These are phyloP conservation scores for Ecdyonurus torrentis DNA, from an alignment of 2,888 invertebrate genomes.

Conservation along the genomic window DNA sequence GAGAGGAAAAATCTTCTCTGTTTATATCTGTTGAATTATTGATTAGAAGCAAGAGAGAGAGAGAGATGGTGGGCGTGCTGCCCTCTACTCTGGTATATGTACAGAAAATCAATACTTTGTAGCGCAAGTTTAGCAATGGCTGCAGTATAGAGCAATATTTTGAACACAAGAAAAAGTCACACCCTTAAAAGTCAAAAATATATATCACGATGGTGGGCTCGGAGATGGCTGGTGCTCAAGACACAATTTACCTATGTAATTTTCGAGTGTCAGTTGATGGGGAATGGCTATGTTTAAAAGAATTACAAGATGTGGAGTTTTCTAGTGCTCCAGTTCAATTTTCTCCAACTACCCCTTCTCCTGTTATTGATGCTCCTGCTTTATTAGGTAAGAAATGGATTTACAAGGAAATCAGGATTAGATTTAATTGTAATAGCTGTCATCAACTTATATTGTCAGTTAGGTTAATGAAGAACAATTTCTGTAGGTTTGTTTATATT, in stretches of 20 bases:
- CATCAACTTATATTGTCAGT: too few species aligned
- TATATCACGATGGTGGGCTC: slow-evolving; percentile 18
- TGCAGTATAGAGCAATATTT: too few species aligned
- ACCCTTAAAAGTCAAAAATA: too few species aligned
- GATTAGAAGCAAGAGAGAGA: too few species aligned
- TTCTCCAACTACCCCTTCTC: slow-evolving; percentile 41
- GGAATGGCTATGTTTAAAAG: slow-evolving; percentile 90
- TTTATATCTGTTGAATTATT: not conserved
- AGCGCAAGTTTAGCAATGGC: too few species aligned
- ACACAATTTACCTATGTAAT: slow-evolving; percentile 93
- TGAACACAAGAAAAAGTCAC: too few species aligned
- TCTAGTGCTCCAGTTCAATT: slow-evolving; percentile 24
- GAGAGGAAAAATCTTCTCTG: not conserved
- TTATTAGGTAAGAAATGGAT: slow-evolving; percentile 38
- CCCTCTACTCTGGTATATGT: not conserved
- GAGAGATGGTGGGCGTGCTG: not conserved
- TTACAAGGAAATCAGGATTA: too few species aligned
- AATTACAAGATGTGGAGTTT: slow-evolving; percentile 77
- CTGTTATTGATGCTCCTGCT: slow-evolving; percentile 34
- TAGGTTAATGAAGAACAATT: too few species aligned
- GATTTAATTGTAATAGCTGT: too few species aligned
- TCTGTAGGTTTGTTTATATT: too few species aligned
- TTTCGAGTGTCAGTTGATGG: slow-evolving; percentile 95
- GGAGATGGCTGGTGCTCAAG: slow-evolving; percentile 78
- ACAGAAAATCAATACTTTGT: not conserved